Evolutionary conservation across 2,113 vertebrate species (phyloP).

Genomic region (Aspiorhynchus laticeps): DNA sequence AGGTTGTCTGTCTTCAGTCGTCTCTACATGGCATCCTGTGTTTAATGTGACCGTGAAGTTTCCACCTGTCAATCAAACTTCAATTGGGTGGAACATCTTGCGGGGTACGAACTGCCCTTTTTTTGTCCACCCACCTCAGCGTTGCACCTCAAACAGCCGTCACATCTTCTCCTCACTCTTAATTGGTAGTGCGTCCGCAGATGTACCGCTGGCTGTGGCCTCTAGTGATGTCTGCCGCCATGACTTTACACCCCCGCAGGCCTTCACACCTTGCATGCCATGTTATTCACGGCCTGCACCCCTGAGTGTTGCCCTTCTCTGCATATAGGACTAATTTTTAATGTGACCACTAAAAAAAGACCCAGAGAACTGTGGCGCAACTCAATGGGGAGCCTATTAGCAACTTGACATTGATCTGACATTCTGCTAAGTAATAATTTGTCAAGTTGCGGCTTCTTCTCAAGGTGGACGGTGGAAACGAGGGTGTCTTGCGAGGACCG

Average conservation of each 20-base stretch:
- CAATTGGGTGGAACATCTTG: background rate
- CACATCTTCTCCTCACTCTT: background rate
- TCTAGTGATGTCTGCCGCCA: background rate
- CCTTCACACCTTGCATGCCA: background rate
- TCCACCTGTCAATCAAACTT: slow-evolving; percentile 8
- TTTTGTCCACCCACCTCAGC: background rate
- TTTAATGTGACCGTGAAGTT: slow-evolving; percentile 6
- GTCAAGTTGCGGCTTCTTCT: background rate
- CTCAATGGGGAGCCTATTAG: slow-evolving; percentile 52
- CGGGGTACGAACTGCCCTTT: background rate
- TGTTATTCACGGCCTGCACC: slow-evolving; percentile 27
- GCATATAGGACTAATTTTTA: slow-evolving; percentile 14
- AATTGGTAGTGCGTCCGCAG: slow-evolving; percentile 22
- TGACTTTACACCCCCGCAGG: slow-evolving; percentile 4
- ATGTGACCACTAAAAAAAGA: background rate
- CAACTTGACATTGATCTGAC: slow-evolving; percentile 25
- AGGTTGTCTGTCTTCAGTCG: background rate
- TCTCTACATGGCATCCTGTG: background rate
- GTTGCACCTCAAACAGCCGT: background rate
- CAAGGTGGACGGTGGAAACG: background rate
- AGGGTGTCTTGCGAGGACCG: background rate
- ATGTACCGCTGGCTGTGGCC: slow-evolving; percentile 21
- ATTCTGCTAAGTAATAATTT: slow-evolving; percentile 29
- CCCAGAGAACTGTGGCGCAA: slow-evolving; percentile 1
- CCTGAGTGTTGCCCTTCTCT: background rate